Evolutionary conservation across 2,888 invertebrate species (phyloP), one percentile per base, ranked within the genome.

Genomic region (Mellilla xanthometata): DNA sequence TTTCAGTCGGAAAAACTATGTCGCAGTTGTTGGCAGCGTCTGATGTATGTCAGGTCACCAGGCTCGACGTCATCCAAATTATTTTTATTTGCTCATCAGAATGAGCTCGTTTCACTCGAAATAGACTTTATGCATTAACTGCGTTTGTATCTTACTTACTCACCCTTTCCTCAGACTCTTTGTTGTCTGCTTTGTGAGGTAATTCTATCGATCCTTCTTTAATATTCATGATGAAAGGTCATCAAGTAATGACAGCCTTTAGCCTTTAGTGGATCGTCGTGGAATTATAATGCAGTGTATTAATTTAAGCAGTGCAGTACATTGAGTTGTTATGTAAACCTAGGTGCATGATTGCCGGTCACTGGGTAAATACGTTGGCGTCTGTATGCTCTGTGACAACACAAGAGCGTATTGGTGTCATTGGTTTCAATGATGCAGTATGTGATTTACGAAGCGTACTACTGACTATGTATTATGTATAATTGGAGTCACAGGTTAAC

Each of bases 31-130:
- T 73, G 75, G 74, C 80, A 76, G 64, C 69, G 65, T 62, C 65
- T 70, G 69, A 77, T 72, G 70, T 77, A 56, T 77, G 78, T 68
- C 81, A 77, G 81, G 77, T 81, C 81, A 79, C 63, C 66, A 66
- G 74, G 58, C 69, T 67, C 67, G 65, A 60, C 68, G 68, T 70
- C 79, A 76, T 74, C 65, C 55, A 68, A 73, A 83, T 77, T 79
- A 78, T 79, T 82, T 80, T 81, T 79, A 81, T 77, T 77, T 70
- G 67, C 58, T 62, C 67, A 66, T 64, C 67, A 61, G 62, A 69
- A 66, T 62, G 58, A 59, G 55, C 51, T 52, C 53, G 10, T 41
- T 41, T 49, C 41, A 47, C 59, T 62, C 51, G 51, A 69, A 63
- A 63, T 66, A 68, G 51, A 43, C 26, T 36, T 56, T 55, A 46